Base-by-base conservation (phyloP, 2,113 vertebrate species). In the Camelus dromedarius region DNA sequence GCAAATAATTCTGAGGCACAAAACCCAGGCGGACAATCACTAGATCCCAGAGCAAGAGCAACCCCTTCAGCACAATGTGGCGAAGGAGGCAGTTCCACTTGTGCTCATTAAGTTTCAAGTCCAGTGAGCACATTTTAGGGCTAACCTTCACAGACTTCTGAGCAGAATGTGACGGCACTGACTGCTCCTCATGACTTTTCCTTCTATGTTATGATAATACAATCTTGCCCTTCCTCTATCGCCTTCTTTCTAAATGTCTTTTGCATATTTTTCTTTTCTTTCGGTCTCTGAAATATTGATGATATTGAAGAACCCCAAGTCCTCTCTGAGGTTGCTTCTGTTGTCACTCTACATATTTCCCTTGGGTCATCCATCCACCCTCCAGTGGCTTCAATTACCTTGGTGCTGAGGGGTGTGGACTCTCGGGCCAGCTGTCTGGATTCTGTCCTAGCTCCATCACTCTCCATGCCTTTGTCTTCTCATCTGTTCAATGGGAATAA, bases 301-400 rank as follows among this genome's bases (percentile, higher is more conserved):
- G 64, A 60, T n/a, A 1, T n/a, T 75, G 15, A 11, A 94, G 48
- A 75, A n/a, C 26, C 8, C 2, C 1, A 0, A 12, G 2, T 64
- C 10, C 11, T 85, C 42, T 66, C 24, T 67, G 70, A 76, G 6
- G 8, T 0, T 52, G 2, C 6, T 58, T 90, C 13, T n/a, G 8
- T 38, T 10, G 0, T 58, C 12, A 42, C 12, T 30, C 0, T 7
- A 13, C 6, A 0, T 20, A 6, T 66, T 48, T 66, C 60, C 14
- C 38, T 30, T 52, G 8, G 19, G 16, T 28, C 64, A 54, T 9
- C 14, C 35, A 16, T 52, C 67, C 58, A 1, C 42, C 0, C 2
- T 81, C 3, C 48, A 42, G 46, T 8, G 24, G 20, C 24, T 79
- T 72, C 19, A 54, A 0, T 70, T 60, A 30, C 14, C 14, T 24